phyloP scores from a whole-genome alignment of 1,140 invertebrate species.

The Lethocerus indicus region DNA sequence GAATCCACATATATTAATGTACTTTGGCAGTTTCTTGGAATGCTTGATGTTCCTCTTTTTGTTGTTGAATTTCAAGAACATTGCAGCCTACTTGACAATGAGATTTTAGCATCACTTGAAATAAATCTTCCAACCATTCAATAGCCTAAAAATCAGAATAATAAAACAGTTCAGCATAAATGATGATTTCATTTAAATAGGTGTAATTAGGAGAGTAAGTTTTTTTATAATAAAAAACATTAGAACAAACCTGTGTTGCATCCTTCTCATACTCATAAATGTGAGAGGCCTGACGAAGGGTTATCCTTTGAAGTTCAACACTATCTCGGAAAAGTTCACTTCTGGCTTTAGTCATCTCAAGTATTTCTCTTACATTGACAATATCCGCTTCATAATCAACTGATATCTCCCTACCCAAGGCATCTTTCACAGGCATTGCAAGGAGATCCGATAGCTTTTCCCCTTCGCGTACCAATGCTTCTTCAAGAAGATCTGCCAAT shows the following conservation, averaged over 20 bases:
- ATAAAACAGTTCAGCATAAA: not conserved
- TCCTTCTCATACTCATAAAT: constrained; percentile 59
- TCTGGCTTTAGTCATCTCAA: constrained; percentile 36
- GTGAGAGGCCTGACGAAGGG: constrained; percentile 55
- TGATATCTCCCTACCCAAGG: constrained; percentile 30
- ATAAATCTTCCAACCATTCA: constrained; percentile 54
- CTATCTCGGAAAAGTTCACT: constrained; percentile 49
- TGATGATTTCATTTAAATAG: not conserved
- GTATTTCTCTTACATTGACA: constrained; percentile 45
- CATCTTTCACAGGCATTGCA: constrained; percentile 63
- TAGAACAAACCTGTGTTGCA: constrained; percentile 36
- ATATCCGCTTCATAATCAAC: constrained; percentile 56
- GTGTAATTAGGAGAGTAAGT: not conserved
- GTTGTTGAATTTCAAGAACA: constrained; percentile 48
- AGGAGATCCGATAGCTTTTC: constrained; percentile 62
- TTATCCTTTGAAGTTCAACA: constrained; percentile 51
- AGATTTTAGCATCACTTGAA: constrained; percentile 45
- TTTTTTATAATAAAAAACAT: not conserved
- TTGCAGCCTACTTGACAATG: constrained; percentile 55
- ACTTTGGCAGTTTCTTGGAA: constrained; percentile 63
- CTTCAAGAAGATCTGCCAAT: constrained; percentile 37
- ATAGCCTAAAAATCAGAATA: constrained; percentile 33
- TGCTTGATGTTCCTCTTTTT: constrained; percentile 56
- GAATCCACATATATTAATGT: constrained; percentile 3
- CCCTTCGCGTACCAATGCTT: constrained; percentile 52